Evolutionary conservation across 2,888 invertebrate species (phyloP).

Genomic region (Lingula anatina): DNA sequence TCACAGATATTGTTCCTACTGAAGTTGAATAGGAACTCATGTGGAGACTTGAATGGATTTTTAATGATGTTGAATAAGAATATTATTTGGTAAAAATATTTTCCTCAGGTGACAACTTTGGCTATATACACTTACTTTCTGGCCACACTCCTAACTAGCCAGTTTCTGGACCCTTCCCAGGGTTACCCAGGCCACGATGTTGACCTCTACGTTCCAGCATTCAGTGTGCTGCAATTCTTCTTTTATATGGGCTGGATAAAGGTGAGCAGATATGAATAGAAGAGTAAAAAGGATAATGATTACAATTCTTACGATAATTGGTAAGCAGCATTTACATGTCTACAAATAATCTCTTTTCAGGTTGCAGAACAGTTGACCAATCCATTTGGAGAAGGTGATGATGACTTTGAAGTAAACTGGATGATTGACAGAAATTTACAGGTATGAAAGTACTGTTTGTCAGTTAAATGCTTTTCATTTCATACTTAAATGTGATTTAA

Average conservation of each 20-base stretch:
- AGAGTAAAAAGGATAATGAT: too few species aligned
- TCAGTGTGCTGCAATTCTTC: constrained; percentile 72
- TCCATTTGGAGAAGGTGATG: constrained; percentile 53
- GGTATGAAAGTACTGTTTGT: constrained; percentile 10
- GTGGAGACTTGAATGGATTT: too few species aligned
- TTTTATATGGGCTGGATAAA: constrained; percentile 67
- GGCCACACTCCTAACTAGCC: constrained; percentile 80
- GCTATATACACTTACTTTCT: constrained; percentile 88
- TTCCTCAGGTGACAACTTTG: constrained; percentile 79
- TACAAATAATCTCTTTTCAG: too few species aligned
- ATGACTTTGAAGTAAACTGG: constrained; percentile 43
- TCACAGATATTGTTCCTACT: too few species aligned
- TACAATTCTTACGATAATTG: too few species aligned
- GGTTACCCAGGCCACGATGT: constrained; percentile 53
- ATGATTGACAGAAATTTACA: constrained; percentile 31
- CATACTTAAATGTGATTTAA: too few species aligned
- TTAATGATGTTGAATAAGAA: too few species aligned
- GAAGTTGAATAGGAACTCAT: too few species aligned
- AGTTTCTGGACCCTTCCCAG: constrained; percentile 57
- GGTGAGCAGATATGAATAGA: too few species aligned
- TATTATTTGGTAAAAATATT: too few species aligned
- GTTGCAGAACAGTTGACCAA: constrained; percentile 51
- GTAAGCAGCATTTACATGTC: too few species aligned
- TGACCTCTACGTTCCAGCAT: constrained; percentile 85
- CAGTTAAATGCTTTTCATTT: too few species aligned